phyloP scores from a whole-genome alignment of 2,797 vertebrate species.

The Pangasius djambal region DNA sequence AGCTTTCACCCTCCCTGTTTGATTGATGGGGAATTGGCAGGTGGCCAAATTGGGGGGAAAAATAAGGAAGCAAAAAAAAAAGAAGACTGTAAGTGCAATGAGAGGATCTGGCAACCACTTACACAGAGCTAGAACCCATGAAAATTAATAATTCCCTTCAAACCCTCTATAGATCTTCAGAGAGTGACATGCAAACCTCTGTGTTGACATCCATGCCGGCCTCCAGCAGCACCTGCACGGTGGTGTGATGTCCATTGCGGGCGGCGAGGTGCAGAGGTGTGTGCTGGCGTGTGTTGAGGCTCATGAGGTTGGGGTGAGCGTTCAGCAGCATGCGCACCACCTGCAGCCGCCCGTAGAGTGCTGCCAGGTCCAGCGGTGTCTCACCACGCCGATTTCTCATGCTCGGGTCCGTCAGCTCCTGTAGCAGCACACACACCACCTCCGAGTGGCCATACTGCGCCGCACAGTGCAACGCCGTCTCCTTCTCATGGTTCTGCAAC shows the following conservation, averaged over 20 bases:
- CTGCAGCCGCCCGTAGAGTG: slow-evolving; percentile 90
- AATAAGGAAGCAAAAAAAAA: neutral
- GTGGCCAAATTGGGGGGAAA: neutral
- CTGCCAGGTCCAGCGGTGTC: slow-evolving; percentile 91
- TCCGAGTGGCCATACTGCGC: slow-evolving; percentile 95
- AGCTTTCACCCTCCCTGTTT: neutral
- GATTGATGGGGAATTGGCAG: neutral
- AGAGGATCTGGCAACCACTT: neutral
- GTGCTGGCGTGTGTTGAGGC: slow-evolving; percentile 84
- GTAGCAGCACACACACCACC: slow-evolving; percentile 89
- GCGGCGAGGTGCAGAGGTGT: slow-evolving; percentile 94
- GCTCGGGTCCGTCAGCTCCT: slow-evolving; percentile 91
- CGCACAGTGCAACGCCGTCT: slow-evolving; percentile 92
- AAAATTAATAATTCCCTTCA: neutral
- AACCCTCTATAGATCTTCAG: neutral
- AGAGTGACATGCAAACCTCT: slow-evolving; percentile 77
- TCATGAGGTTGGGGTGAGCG: slow-evolving; percentile 92
- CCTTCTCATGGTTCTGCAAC: slow-evolving; percentile 88
- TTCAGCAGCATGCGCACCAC: slow-evolving; percentile 93
- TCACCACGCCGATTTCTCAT: slow-evolving; percentile 93
- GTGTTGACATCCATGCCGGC: slow-evolving; percentile 95
- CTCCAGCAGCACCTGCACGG: slow-evolving; percentile 87
- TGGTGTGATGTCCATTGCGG: slow-evolving; percentile 90
- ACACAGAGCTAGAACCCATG: neutral
- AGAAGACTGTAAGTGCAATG: neutral